Base-by-base conservation (phyloP, 2,888 invertebrate genomes). In the Ephialtes manifestator region DNA sequence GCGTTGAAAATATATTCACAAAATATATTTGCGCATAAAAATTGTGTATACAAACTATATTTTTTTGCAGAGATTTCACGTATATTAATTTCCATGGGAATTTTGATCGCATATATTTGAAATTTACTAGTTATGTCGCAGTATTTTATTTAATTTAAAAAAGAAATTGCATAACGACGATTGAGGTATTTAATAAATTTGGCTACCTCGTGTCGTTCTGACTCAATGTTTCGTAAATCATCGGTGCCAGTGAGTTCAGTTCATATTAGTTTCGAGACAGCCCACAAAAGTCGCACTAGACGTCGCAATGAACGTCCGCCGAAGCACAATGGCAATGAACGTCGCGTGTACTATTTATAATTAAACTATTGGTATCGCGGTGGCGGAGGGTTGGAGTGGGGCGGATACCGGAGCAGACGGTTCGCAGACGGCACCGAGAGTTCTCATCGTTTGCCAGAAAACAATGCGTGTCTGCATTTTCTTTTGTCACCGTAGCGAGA, bases 361-460 rank as follows among this genome's bases (percentile, higher is more conserved):
- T 85, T 71, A 82, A 85, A 85, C 82, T 85, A 82, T 71, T 82
- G 78, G 24, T 68, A 74, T 39, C 63, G 28, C 68, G 72, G 43
- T 28, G 53, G 48, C 20, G 53, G 48, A 60, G 74, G 63, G 67
- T 20, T n/a, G n/a, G 68, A 60, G 48, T 51, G 43, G 63, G 46
- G 65, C 15, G 24, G 18, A 28, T 55, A 68, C 39, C 70, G 85
- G 74, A 78, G 75, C 88, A 92, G 89, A 91, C 90, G 83, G 87
- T 87, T 89, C 89, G 88, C 89, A 91, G 90, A 91, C 91, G 84
- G 88, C 87, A 85, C 31, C 67, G 76, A 43, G 75, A 78, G 28
- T 46, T 24, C 35, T 58, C 60, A 55, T 18, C 63, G 68, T 80
- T 88, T 89, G 90, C 90, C 89, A 90, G 84, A 81, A 83, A 75